Evolutionary conservation across 1,140 invertebrate genomes (phyloP), one percentile per base, ranked within the genome.

Genomic region (Aleiodes sp.): DNA sequence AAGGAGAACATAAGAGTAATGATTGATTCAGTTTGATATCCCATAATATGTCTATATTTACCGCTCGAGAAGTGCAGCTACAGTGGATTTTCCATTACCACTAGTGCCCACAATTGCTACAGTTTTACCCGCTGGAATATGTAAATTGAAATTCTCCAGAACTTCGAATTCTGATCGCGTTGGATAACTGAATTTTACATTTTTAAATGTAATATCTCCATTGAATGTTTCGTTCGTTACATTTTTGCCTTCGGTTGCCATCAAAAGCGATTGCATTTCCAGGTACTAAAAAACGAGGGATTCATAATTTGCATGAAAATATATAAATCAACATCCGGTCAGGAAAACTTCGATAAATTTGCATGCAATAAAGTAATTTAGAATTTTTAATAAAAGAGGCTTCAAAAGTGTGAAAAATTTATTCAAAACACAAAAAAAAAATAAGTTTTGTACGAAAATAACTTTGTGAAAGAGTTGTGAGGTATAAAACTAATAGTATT

Each of bases 41-140:
- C 24, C 9, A n/a, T 14, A 28, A 37, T 52, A 19, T 24, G n/a
- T n/a, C n/a, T n/a, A n/a, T 65, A 21, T 60, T 70, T 82, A 93
- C 90, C 94, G 90, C 87, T 98, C 95, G 43, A 98, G 81, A 29
- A 98, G 85, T 2, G 90, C 89, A 16, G 94, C 95, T 24, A 98
- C 90, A 0, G 96, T 98, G 2, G 95, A 96, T 87, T 98, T 98
- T 10, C 96, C 95, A 81, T 93, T 93, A 2, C 96, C 96, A 70
- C 94, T 96, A 10, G 92, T 88, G 19, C 96, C 96, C 65, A 97
- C 96, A 56, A 98, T 89, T 9, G 96, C 96, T 2, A 98, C 92
- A 1, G 94, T 93, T 87, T 93, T 92, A n/a, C 96, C 96, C 14
- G 93, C 90, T 3, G 92, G 92, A 73, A 98, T 90, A 43, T 87